These are phyloP conservation scores for Lontra canadensis DNA, from an alignment of 2,113 vertebrate genomes.

Conservation along the genomic window DNA sequence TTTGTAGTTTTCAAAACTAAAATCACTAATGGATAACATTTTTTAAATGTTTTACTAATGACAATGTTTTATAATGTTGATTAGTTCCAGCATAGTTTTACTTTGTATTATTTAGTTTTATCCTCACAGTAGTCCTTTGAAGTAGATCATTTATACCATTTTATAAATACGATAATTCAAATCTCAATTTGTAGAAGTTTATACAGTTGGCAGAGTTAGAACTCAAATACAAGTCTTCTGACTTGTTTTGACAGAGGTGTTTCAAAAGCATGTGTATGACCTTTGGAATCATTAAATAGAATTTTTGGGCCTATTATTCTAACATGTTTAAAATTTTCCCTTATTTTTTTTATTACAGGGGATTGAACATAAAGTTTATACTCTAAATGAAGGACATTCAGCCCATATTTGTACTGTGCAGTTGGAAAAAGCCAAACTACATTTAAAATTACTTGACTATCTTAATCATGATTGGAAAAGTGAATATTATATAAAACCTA, in stretches of 20 bases:
- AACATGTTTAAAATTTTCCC: background rate
- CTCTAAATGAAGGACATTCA: constrained; percentile 90
- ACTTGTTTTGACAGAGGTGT: background rate
- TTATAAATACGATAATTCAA: background rate
- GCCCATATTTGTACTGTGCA: constrained; percentile 93
- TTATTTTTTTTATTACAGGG: constrained; percentile 84
- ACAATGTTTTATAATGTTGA: background rate
- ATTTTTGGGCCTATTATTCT: constrained; percentile 18
- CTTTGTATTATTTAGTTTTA: background rate
- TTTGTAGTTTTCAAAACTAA: constrained; percentile 39
- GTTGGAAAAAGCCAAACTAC: constrained; percentile 89
- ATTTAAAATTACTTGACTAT: constrained; percentile 91
- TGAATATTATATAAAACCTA: constrained; percentile 87
- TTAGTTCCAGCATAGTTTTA: constrained; percentile 6
- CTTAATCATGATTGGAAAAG: constrained; percentile 93
- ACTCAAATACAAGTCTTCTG: background rate
- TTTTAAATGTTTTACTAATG: background rate
- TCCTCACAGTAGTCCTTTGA: background rate
- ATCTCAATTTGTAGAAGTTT: background rate
- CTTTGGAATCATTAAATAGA: constrained; percentile 30
- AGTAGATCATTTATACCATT: constrained; percentile 3
- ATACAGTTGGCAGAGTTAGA: background rate
- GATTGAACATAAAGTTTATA: constrained; percentile 78
- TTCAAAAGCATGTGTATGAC: background rate
- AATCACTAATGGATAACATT: background rate